Conservation (phyloP, 2,888 invertebrate genomes). For the Drosophila buzzatii region DNA sequence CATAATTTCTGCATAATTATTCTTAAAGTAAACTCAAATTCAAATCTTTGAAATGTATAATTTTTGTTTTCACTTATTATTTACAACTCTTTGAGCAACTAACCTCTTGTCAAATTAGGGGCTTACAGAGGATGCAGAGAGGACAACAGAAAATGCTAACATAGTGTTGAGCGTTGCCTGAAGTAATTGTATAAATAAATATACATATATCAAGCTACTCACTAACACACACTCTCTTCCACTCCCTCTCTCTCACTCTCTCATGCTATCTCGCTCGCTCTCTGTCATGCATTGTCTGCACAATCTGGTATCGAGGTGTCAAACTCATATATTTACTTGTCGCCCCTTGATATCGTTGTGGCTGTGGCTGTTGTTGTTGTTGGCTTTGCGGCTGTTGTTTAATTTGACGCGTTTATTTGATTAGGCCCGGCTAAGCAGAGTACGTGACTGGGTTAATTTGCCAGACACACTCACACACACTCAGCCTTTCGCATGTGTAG, state of each 20-base stretch:
- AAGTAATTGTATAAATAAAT: slow-evolving; percentile 19
- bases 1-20: no score
- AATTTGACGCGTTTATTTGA: slow-evolving; percentile 79
- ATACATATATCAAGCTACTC: slow-evolving; percentile 1
- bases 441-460: slow-evolving; percentile 78
- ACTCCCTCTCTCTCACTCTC: neutral
- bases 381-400: slow-evolving; percentile 60
- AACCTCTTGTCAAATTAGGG: neutral
- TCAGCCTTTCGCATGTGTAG: slow-evolving; percentile 16
- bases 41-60: neutral
- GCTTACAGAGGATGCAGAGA: slow-evolving; percentile 13
- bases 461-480: slow-evolving; percentile 20
- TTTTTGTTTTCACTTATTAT: neutral
- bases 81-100: neutral
- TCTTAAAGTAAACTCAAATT: no score
- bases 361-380: slow-evolving; percentile 52
- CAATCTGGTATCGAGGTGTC: slow-evolving; percentile 67
- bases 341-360: slow-evolving; percentile 40
- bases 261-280: neutral
- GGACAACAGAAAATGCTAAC: slow-evolving; percentile 21
- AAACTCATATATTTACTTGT: slow-evolving; percentile 70
- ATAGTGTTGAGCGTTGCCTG: slow-evolving; percentile 35
- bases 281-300: slow-evolving; percentile 23
- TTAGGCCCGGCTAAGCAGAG: slow-evolving; percentile 73
- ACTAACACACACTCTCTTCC: neutral